Base-by-base conservation (phyloP, 2,888 invertebrate genomes). In the Archips crataeganus region DNA sequence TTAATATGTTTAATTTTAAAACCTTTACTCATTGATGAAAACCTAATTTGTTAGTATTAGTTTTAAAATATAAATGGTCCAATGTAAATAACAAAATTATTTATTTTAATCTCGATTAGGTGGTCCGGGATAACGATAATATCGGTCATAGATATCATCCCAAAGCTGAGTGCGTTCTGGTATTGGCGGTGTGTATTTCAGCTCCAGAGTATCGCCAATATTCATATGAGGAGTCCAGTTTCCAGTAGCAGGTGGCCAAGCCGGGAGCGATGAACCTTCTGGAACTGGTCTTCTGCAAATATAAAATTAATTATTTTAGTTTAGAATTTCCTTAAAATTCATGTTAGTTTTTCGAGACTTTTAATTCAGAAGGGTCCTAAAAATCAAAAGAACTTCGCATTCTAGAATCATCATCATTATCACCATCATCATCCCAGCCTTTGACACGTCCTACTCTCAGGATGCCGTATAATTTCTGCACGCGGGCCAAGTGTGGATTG, bases 251-350 rank as follows among this genome's bases (percentile, higher is more conserved):
- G 83, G 72, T 3, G 81, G 81, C 85, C 86, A 87, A 6, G 75
- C 47, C 1, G 82, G 81, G 0, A 84, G 61, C 0, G 70, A 65
- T 0, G 85, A 83, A 0, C 75, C 81, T 15, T 79, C 75, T 0
- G 84, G 78, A 5, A 85, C 80, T 0, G 88, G 87, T 47, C 79
- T 80, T 3, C 88, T 88, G 78, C 15, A 76, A 73, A 11, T 64
- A 36, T 11, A 13, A 10, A 0, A 34, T 45, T 47, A 11, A 47
- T 23, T 23, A 23, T 23, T 23, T 23, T 23, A 23, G 23, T 23
- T 23, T 23, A 23, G 23, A 23, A 23, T 0, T 23, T 23, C 23
- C 23, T 23, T 23, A 23, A 23, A 23, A 23, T 23, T 23, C 23
- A 23, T 23, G 23, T 23, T 0, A 23, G 23, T 23, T 0, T 23